Base-by-base conservation (phyloP, 2,113 vertebrate genomes). In the Emberiza fucata region DNA sequence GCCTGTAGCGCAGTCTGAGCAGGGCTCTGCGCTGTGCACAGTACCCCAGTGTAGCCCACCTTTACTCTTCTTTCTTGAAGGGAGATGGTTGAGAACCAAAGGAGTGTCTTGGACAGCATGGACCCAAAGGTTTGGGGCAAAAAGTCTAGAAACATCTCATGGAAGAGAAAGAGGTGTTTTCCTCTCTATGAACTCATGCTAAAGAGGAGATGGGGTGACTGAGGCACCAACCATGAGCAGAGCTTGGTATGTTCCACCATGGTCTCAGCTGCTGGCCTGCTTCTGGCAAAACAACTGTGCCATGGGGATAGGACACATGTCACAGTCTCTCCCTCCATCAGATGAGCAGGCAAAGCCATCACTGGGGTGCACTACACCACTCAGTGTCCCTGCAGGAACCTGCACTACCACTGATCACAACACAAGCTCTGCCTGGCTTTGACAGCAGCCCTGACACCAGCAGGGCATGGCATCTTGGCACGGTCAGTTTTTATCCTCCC, bases 211-310 rank as follows among this genome's bases (percentile, higher is more conserved):
- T 27, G 33, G 33, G 31, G 51, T 8, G 11, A 73, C 61, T 40
- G 40, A 71, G 48, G 40, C 11, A 28, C 14, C 0, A 0, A 14
- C 33, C 2, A 0, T 7, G 24, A 47, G 29, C 27, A 53, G 28
- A 65, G 35, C 47, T 91, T 3, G 4, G 18, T 29, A 31, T 31
- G 68, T 65, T 47, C 33, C 71, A 64, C 44, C 40, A 23, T 1
- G 14, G 18, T 60, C 40, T 72, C 68, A 80, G 48, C 70, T 59
- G 33, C 61, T 90, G 70, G 40, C 35, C 20, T 1, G 1, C 22
- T 84, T 64, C 78, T 73, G 27, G 54, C 24, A 79, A 15, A 84
- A 22, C n/a, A 65, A 8, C 54, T 45, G n/a, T 89, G n/a, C 63
- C 37, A 24, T 5, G 1, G 39, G 47, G 47, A 70, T 63, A 20